phyloP scores from a whole-genome alignment of 1,140 invertebrate species.

The Drosophila novamexicana region DNA sequence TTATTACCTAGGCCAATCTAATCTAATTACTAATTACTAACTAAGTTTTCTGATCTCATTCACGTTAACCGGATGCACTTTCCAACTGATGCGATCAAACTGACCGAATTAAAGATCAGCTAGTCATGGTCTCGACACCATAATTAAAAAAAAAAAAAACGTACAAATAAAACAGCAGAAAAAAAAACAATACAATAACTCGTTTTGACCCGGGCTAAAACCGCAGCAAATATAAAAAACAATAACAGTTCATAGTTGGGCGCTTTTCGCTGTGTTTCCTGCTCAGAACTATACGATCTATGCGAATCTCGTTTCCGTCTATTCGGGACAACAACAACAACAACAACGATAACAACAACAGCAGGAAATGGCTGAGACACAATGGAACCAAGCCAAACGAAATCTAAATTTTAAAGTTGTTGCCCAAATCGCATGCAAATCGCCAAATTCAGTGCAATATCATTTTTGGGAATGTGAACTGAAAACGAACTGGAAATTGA shows the following conservation, averaged over 20 bases:
- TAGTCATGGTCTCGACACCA: slow-evolving; percentile 20
- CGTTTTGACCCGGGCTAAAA: slow-evolving; percentile 27
- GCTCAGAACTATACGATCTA: slow-evolving; percentile 12
- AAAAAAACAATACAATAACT: not conserved
- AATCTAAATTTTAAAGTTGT: not conserved
- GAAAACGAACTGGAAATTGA: not conserved
- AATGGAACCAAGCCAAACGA: slow-evolving; percentile 8
- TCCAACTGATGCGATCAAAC: slow-evolving; percentile 15
- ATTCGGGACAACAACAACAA: slow-evolving; percentile 17
- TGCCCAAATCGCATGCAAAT: slow-evolving; percentile 7
- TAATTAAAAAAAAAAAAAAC: slow-evolving; percentile 4
- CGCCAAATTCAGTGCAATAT: not conserved
- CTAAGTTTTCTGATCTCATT: not conserved
- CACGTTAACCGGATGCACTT: slow-evolving; percentile 25
- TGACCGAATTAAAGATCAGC: slow-evolving; percentile 4
- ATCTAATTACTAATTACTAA: not conserved
- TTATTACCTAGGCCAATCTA: not conserved
- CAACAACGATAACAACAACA: slow-evolving; percentile 34
- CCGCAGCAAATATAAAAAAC: slow-evolving; percentile 5
- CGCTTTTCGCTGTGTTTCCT: slow-evolving; percentile 26
- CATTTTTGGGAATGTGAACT: not conserved
- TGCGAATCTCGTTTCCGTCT: slow-evolving; percentile 20
- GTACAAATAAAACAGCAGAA: not conserved
- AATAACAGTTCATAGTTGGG: slow-evolving; percentile 35
- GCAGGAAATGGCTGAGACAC: slow-evolving; percentile 40